These are phyloP conservation scores for Anticlea derivata DNA, from an alignment of 2,888 invertebrate genomes.

Conservation along the genomic window DNA sequence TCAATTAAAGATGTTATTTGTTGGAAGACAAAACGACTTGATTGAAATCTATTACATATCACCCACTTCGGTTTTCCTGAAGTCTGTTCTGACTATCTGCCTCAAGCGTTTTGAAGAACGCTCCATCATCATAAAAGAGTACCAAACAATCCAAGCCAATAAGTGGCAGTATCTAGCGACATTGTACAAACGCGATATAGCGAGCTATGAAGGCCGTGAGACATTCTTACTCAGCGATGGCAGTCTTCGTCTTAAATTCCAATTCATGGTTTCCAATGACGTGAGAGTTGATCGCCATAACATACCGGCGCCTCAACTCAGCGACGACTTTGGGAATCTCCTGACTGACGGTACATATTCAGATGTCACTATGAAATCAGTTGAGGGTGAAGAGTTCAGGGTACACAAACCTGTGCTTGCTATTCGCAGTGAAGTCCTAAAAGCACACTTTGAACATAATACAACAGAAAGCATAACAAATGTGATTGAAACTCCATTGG, in stretches of 20 bases:
- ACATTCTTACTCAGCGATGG: slow-evolving; percentile 67
- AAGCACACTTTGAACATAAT: slow-evolving; percentile 76
- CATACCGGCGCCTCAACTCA: slow-evolving; percentile 63
- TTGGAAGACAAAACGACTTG: slow-evolving; percentile 70
- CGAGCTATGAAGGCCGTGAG: slow-evolving; percentile 61
- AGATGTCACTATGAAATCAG: slow-evolving; percentile 72
- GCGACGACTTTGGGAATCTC: slow-evolving; percentile 70
- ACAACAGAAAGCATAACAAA: slow-evolving; percentile 71
- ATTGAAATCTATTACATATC: slow-evolving; percentile 73
- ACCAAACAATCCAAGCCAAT: slow-evolving; percentile 70
- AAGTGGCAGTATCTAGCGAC: slow-evolving; percentile 77
- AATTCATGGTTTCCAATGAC: slow-evolving; percentile 72
- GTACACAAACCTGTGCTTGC: slow-evolving; percentile 75
- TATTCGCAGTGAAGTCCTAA: slow-evolving; percentile 70
- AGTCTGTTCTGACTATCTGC: slow-evolving; percentile 68
- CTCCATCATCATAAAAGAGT: slow-evolving; percentile 70
- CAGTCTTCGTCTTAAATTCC: slow-evolving; percentile 68
- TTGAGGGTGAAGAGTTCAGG: slow-evolving; percentile 65
- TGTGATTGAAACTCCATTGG: slow-evolving; percentile 65
- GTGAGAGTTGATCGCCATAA: slow-evolving; percentile 63
- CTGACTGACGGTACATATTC: slow-evolving; percentile 68
- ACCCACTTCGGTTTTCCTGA: slow-evolving; percentile 66
- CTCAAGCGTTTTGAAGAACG: slow-evolving; percentile 73
- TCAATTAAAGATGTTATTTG: slow-evolving; percentile 72
- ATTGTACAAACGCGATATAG: slow-evolving; percentile 68